Evolutionary conservation across 2,113 vertebrate genomes (phyloP).

Genomic region (Vanacampus margaritifer): DNA sequence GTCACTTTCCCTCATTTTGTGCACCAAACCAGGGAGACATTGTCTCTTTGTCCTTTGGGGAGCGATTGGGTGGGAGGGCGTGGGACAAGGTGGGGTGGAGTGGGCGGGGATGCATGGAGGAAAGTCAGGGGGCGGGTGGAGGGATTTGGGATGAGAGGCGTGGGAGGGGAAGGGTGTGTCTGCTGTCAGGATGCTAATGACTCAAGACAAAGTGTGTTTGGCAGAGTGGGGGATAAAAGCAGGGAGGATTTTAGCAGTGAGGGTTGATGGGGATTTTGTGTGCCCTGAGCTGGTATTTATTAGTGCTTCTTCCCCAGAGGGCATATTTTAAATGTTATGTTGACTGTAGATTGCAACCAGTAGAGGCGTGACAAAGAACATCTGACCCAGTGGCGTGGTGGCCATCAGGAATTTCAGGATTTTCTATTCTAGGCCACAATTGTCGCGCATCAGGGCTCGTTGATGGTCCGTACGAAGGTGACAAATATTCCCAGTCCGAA

Average conservation of each 20-base stretch:
- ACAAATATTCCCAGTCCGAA: too few relatives aligned
- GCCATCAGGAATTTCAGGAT: too few relatives aligned
- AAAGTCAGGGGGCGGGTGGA: constrained; percentile 20
- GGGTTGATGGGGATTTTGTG: constrained; percentile 47
- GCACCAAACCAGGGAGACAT: constrained; percentile 47
- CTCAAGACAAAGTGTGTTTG: constrained; percentile 27
- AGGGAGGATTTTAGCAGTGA: constrained; percentile 26
- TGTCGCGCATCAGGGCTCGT: too few relatives aligned
- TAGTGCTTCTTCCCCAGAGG: background rate
- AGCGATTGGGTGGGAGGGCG: constrained; percentile 31
- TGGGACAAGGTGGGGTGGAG: constrained; percentile 25
- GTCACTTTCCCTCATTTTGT: constrained; percentile 45
- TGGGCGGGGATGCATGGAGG: constrained; percentile 23
- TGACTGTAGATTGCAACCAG: background rate
- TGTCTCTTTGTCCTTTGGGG: constrained; percentile 63
- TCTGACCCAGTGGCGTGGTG: too few relatives aligned
- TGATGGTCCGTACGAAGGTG: too few relatives aligned
- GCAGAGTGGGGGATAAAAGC: constrained; percentile 2
- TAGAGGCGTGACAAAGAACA: background rate
- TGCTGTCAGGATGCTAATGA: constrained; percentile 34
- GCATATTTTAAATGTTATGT: background rate
- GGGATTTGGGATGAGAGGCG: constrained; percentile 10
- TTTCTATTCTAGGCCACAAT: too few relatives aligned
- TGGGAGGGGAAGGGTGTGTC: constrained; percentile 35
- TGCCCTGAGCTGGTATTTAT: background rate